Evolutionary conservation across 2,797 vertebrate genomes (phyloP).

Genomic region (Erpetoichthys calabaricus): DNA sequence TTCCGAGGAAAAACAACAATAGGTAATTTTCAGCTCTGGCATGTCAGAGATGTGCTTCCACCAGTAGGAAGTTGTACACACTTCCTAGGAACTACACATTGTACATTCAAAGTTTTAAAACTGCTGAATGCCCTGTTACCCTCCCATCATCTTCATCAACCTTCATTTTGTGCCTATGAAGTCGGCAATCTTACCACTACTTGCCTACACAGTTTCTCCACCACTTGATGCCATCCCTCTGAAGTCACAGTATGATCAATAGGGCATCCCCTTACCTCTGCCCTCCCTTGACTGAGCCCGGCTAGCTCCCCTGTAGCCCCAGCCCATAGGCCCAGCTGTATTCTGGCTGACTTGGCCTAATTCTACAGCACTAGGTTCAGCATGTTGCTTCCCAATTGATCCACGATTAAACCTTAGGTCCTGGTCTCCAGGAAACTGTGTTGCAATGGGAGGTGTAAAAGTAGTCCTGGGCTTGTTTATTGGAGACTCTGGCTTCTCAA

Average conservation of each 20-base stretch:
- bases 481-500: conserved; percentile 29
- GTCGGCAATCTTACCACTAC: conserved; percentile 16
- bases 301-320: conserved; percentile 33
- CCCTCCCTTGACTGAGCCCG: conserved; percentile 47
- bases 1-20: not conserved
- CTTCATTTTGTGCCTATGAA: conserved; percentile 9
- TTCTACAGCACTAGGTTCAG: conserved; percentile 28
- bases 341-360: conserved; percentile 39
- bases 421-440: conserved; percentile 87
- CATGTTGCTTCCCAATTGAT: conserved; percentile 33
- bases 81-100: too few relatives aligned
- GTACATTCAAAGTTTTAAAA: too few relatives aligned
- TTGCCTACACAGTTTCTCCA: conserved; percentile 33
- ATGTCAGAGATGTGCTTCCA: too few relatives aligned
- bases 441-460: conserved; percentile 41
- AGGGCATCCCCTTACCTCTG: conserved; percentile 51
- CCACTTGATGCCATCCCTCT: conserved; percentile 31
- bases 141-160: conserved; percentile 6
- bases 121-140: conserved; percentile 25
- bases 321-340: conserved; percentile 34
- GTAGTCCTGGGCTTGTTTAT: conserved; percentile 19
- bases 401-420: conserved; percentile 78
- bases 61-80: conserved; percentile 3
- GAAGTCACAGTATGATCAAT: conserved; percentile 38
- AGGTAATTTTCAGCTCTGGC: too few relatives aligned